These are phyloP conservation scores for Alectura lathami DNA, from an alignment of 2,113 vertebrate genomes.

Conservation along the genomic window DNA sequence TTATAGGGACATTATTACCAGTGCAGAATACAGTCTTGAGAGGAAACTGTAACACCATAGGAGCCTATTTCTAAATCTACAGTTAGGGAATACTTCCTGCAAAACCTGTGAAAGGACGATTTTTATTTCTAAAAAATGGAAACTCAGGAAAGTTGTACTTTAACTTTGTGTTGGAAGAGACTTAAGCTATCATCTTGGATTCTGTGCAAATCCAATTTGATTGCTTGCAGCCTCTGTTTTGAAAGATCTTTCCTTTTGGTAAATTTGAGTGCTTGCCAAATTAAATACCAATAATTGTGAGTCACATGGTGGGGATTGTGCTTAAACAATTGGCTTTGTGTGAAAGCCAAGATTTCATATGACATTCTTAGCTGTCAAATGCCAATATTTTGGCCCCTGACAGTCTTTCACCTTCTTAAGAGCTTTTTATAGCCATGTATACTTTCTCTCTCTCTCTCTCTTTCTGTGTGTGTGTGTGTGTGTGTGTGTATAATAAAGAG, in stretches of 20 bases:
- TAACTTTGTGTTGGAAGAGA: background rate
- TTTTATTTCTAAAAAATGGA: background rate
- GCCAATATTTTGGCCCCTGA: background rate
- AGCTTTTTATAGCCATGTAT: background rate
- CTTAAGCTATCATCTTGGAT: background rate
- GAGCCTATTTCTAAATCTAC: background rate
- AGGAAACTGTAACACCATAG: background rate
- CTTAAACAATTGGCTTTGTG: background rate
- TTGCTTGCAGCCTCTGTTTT: background rate
- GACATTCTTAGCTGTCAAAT: background rate
- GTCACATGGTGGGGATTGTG: background rate
- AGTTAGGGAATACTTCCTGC: background rate
- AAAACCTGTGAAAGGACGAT: background rate
- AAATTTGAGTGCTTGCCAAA: background rate
- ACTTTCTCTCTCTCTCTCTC: too few species aligned
- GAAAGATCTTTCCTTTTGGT: background rate
- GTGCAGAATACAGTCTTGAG: background rate
- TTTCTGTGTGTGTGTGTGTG: background rate
- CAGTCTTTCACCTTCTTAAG: background rate
- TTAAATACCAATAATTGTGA: background rate
- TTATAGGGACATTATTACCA: background rate
- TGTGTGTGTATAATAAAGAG: background rate
- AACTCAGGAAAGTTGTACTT: background rate
- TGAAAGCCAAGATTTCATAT: background rate
- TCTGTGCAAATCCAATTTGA: background rate